phyloP scores from a whole-genome alignment of 1,140 invertebrate genomes.

The Amyelois transitella region DNA sequence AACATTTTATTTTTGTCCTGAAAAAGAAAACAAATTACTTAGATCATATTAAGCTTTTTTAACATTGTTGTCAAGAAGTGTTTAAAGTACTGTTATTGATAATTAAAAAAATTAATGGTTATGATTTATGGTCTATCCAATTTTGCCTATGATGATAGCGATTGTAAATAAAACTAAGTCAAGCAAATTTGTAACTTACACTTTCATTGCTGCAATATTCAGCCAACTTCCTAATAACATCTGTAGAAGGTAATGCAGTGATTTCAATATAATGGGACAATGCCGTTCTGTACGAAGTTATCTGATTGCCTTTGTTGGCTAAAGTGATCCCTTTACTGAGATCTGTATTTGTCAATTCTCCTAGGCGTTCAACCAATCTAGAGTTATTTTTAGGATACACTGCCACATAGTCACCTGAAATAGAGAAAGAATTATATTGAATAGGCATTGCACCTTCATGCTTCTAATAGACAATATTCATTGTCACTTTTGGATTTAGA shows the following conservation, averaged over 20 bases:
- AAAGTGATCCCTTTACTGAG: conserved; percentile 89
- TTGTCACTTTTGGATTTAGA: too few relatives aligned
- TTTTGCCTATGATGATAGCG: too few relatives aligned
- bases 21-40: too few relatives aligned
- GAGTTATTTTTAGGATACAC: conserved; percentile 95
- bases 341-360: conserved; percentile 85
- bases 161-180: too few relatives aligned
- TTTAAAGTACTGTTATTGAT: too few relatives aligned
- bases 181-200: conserved; percentile 47
- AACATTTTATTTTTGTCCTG: conserved; percentile 86
- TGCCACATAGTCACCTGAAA: conserved; percentile 94
- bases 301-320: conserved; percentile 96
- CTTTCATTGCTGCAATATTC: conserved; percentile 92
- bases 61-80: too few relatives aligned
- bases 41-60: too few relatives aligned
- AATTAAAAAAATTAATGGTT: too few relatives aligned
- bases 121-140: too few relatives aligned
- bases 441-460: too few relatives aligned
- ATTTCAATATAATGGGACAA: conserved; percentile 97
- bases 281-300: conserved; percentile 96
- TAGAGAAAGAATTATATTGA: background rate
- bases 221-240: conserved; percentile 95
- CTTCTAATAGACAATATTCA: too few relatives aligned
- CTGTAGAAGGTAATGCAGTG: conserved; percentile 94
- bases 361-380: conserved; percentile 90